Conservation (phyloP, 1,140 invertebrate genomes). For the Sipha flava region DNA sequence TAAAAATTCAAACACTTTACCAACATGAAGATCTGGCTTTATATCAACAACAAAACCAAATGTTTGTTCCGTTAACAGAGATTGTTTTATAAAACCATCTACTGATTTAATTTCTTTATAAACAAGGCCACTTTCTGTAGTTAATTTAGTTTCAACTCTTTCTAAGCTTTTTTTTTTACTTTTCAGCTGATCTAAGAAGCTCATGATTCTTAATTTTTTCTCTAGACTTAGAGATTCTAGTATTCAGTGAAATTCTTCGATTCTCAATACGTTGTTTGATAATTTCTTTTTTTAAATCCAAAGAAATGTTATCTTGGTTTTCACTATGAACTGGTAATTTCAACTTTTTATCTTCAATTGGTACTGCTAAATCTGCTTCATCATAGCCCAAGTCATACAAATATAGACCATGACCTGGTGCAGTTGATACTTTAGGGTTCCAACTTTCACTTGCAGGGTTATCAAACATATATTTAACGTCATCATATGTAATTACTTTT, state of each 20-base stretch:
- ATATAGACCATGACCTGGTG: slow-evolving; percentile 34
- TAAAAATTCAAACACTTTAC: slow-evolving; percentile 54
- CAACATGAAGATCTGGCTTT: slow-evolving; percentile 69
- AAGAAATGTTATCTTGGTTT: neutral
- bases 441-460: slow-evolving; percentile 31
- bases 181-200: slow-evolving; percentile 6
- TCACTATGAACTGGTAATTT: neutral
- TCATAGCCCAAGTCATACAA: slow-evolving; percentile 33
- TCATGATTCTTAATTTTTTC: slow-evolving; percentile 25
- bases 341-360: neutral
- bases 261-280: slow-evolving; percentile 19
- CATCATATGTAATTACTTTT: slow-evolving; percentile 16
- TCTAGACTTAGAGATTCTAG: neutral
- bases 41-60: slow-evolving; percentile 72
- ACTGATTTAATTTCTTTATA: slow-evolving; percentile 18
- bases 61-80: neutral
- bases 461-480: slow-evolving; percentile 34
- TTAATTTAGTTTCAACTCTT: slow-evolving; percentile 18
- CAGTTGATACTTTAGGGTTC: neutral
- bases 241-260: neutral
- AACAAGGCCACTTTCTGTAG: slow-evolving; percentile 8
- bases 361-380: slow-evolving; percentile 31
- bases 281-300: slow-evolving; percentile 18
- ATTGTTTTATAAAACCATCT: neutral
- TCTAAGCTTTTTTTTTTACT: neutral